Base-by-base conservation (phyloP, 2,888 invertebrate genomes). In the Gnatocerus cornutus region DNA sequence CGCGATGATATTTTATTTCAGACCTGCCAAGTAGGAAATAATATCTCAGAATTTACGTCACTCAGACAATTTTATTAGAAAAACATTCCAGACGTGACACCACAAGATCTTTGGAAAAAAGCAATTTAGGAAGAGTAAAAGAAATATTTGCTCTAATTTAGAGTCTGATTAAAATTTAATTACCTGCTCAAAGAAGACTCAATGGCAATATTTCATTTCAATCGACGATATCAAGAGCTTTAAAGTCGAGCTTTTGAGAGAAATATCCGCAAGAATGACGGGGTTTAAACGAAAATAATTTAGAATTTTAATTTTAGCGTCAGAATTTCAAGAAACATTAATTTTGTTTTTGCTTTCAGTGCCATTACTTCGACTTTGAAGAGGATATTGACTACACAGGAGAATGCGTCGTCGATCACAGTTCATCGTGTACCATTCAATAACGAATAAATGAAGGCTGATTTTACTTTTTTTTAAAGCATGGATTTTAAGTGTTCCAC, bases 281-380 rank as follows among this genome's bases (percentile, higher is more conserved):
- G 21, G 21, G 21, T 3, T 21, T 21, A 45, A 45, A 45, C 45
- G 33, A 33, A 33, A 33, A n/a, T 33, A 33, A 33, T 33, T 33
- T 4, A 33, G 33, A 4, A 4, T 33, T 33, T 33, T 33, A 9
- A 33, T 7, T 33, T n/a, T 33, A 9, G 6, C 7, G 21, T 21
- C 21, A n/a, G 37, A 37, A 8, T 8, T 37, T 41, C 6, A 13
- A 12, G n/a, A 41, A 41, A 12, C 10, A 41, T 12, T 48, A 16
- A 48, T 55, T 14, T 30, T 0, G 16, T 33, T 61, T 46, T 13
- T 45, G n/a, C 12, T 61, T 12, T 45, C 81, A 84, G 84, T 84
- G 84, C 76, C 84, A 84, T 77, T 84, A 84, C 74, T 84, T 84
- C 76, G 84, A 84, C 74, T 84, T 83, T 74, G 83, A 84, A 69